Evolutionary conservation across 2,113 vertebrate genomes (phyloP), one percentile per base, ranked within the genome.

Genomic region (Amblyopsis rosae): DNA sequence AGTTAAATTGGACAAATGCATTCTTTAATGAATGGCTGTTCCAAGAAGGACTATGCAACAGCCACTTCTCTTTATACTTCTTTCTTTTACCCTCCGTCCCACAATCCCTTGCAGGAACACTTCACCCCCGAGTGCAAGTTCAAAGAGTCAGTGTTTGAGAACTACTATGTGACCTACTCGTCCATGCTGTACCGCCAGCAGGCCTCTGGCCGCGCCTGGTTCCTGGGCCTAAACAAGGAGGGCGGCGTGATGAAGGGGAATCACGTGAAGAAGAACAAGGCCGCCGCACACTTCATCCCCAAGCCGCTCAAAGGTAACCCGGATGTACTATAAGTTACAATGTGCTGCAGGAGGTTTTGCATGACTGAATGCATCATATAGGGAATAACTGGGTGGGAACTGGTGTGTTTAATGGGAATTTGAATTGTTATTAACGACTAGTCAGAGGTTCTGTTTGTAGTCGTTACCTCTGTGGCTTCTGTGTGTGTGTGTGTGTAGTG

Each of bases 81-180:
- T 45, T 58, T 57, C 11, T 75, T 69, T 17, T 54, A 1, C 12
- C 53, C 67, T 53, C 17, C 35, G 55, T 47, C 9, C 51, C 32
- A 63, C 4, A 7, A 41, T 56, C 32, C 58, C 50, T 72, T n/a
- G 76, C 62, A 99, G 98, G 97, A 99, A 85, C 97, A 97, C 90
- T 99, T 99, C 84, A 99, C 98, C 55, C 96, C 96, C 0, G 98
- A 99, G 91, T 99, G 98, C 90, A 98, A 98, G 92, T 99, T 99
- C 91, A 99, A 99, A 93, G 98, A 99, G 92, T 99, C 98, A 0
- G 97, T 99, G 80, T 99, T 98, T 91, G 97, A 99, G 92, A 99
- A 99, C 93, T 99, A 99, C 89, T 99, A 99, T 0, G 98, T 99
- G 88, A 99, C 96, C 0, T 99, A 99, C 85, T 99, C 98, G 6